Evolutionary conservation across 2,797 vertebrate genomes (phyloP).

Genomic region (Smutsia gigantea): DNA sequence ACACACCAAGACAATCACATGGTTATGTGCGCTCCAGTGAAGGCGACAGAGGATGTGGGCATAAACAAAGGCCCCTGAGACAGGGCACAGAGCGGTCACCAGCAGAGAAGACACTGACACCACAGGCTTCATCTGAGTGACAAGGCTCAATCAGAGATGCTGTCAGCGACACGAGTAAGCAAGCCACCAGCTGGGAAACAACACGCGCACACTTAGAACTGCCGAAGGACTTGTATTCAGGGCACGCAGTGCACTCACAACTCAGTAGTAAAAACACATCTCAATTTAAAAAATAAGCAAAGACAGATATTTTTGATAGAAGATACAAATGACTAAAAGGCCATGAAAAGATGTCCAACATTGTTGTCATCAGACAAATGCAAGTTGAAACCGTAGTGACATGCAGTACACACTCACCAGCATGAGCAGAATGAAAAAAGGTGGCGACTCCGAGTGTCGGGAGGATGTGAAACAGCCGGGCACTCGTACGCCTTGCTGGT

Average conservation of each 20-base stretch:
- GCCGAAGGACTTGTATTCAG: not conserved
- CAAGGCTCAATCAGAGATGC: not conserved
- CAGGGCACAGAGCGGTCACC: not conserved
- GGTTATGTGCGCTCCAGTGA: not conserved
- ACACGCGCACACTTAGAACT: not conserved
- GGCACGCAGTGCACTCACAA: not conserved
- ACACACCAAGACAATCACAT: not conserved
- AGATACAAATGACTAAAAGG: not conserved
- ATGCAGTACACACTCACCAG: not conserved
- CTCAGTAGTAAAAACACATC: constrained; percentile 3
- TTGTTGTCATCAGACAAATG: not conserved
- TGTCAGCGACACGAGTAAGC: not conserved
- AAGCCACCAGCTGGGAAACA: not conserved
- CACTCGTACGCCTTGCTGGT: fast-evolving
- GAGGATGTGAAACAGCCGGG: not conserved
- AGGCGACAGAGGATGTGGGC: not conserved
- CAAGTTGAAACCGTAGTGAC: not conserved
- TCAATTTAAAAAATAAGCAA: not conserved
- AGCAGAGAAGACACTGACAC: not conserved
- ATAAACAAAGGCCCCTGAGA: not conserved
- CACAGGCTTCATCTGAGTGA: not conserved
- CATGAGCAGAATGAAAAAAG: not conserved
- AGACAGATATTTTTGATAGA: constrained; percentile 11
- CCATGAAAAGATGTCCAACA: not conserved
- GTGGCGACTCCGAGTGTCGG: not conserved